Evolutionary conservation across 2,113 vertebrate genomes (phyloP).

Genomic region (Microtus ochrogaster): DNA sequence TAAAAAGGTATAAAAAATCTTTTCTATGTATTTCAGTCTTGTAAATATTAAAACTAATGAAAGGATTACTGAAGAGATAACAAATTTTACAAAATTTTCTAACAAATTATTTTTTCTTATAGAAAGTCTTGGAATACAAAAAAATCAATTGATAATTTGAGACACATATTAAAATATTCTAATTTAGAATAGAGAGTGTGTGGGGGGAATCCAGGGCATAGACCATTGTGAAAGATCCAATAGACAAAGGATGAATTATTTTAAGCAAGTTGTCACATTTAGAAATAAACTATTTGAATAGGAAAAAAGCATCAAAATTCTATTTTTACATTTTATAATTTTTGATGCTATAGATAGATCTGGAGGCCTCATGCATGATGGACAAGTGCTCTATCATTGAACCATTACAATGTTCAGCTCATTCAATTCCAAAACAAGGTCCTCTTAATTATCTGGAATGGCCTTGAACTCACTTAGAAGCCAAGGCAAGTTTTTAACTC

Average conservation of each 20-base stretch:
- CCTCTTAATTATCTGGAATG: background rate
- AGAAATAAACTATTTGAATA: background rate
- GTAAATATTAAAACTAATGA: constrained; percentile 17
- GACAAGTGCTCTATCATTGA: background rate
- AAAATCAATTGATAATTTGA: constrained; percentile 30
- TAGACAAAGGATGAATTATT: background rate
- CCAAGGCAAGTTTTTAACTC: background rate
- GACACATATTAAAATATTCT: background rate
- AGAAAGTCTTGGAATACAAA: constrained; percentile 20
- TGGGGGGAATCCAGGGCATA: background rate
- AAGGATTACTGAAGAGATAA: constrained; percentile 19
- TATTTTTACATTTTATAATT: background rate
- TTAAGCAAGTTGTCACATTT: background rate
- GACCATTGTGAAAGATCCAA: background rate
- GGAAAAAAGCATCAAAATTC: background rate
- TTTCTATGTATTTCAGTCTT: constrained; percentile 17
- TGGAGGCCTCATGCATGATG: background rate
- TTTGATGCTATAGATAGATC: background rate
- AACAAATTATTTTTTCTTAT: constrained; percentile 38
- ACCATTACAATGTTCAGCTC: background rate
- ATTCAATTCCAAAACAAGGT: background rate
- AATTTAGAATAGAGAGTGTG: background rate
- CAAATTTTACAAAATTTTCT: constrained; percentile 43
- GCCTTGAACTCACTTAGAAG: background rate
- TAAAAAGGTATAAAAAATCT: background rate